Evolutionary conservation across 2,888 invertebrate species (phyloP), one percentile per base, ranked within the genome.

Genomic region (Thereva nobilitata): DNA sequence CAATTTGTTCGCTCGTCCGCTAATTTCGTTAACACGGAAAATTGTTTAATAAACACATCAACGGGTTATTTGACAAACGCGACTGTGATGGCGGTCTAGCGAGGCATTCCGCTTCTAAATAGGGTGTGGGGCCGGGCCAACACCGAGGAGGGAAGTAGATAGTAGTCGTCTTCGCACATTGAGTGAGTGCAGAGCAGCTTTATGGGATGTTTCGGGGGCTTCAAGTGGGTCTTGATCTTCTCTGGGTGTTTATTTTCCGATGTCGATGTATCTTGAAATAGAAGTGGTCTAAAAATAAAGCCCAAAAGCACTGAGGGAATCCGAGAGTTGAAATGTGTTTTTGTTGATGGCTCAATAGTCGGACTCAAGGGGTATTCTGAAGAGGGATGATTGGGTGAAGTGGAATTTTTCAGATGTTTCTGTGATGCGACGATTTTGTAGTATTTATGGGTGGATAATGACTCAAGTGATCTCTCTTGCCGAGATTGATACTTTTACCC

Each of bases 21-120:
- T 63, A 63, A 63, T 63, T 63, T 63, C 52, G 23, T 50, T 52
- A 50, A 63, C 63, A 63, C 52, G 52, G 63, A 50, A 63, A 49
- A 63, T 63, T 63, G 52, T 63, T 63, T 50, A 63, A 63, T 63
- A 63, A 52, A 63, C 52, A 52, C 63, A 50, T 63, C 63, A 63
- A 41, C 63, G 38, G 42, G 41, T 41, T 52, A 63, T 63, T 63
- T 63, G 50, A 63, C 63, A 63, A 50, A 50, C 40, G 59, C 12
- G 56, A n/a, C 8, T n/a, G 44, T 2, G 44, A 8, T 9, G n/a
- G n/a, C 8, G 8, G 44, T 44, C n/a, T 8, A 44, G n/a, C 8
- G n/a, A 44, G 44, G 1, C 8, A 44, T 44, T 44, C n/a, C n/a
- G 44, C 44, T 44, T 44, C 8, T 44, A 9, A n/a, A 9, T 2